phyloP scores from a whole-genome alignment of 2,888 invertebrate species.

The Cephus spinipes region DNA sequence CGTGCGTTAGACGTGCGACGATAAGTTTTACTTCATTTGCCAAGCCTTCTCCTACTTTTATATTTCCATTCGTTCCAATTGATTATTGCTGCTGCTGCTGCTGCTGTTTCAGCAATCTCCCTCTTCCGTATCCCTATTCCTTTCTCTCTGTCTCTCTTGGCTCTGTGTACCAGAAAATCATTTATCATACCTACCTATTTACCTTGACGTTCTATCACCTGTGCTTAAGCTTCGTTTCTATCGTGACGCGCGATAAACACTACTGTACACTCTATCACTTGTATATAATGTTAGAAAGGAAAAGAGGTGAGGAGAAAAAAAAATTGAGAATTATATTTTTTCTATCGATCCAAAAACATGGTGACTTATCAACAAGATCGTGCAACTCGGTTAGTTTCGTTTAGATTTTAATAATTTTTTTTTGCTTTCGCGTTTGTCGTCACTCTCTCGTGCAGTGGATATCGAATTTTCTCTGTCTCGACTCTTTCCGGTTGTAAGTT shows the following conservation, averaged over 20 bases:
- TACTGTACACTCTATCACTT: conserved; percentile 61
- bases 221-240: conserved; percentile 58
- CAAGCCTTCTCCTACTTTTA: conserved; percentile 25
- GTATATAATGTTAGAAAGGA: conserved; percentile 61
- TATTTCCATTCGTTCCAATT: background rate
- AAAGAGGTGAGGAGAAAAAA: conserved; percentile 47
- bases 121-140: background rate
- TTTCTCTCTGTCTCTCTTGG: background rate
- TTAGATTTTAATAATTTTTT: conserved; percentile 26
- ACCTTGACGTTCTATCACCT: conserved; percentile 28
- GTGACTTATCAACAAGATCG: conserved; percentile 60
- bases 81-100: background rate
- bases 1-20: conserved; percentile 44
- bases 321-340: conserved; percentile 65
- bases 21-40: conserved; percentile 45
- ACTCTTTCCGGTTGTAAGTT: conserved; percentile 15
- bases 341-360: conserved; percentile 62
- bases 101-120: background rate
- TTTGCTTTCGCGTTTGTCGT: conserved; percentile 24
- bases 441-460: conserved; percentile 13
- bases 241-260: conserved; percentile 49
- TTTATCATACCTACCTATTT: conserved; percentile 8
- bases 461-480: conserved; percentile 22
- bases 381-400: conserved; percentile 51
- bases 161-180: conserved; percentile 1